Conservation (phyloP, 1,140 invertebrate species). For the Drosophila equinoxialis region DNA sequence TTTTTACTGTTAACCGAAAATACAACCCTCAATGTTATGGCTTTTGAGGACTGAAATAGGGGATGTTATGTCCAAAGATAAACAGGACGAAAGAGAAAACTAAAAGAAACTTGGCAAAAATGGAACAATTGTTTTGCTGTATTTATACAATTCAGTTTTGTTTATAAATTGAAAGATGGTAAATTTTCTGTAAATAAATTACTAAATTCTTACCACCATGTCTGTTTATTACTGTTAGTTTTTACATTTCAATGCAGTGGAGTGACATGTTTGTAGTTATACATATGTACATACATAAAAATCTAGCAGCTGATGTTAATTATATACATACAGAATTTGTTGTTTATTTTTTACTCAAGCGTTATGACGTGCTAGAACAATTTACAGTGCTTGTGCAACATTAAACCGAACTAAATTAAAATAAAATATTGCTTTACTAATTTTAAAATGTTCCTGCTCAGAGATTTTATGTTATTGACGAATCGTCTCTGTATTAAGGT, state of each 20-base stretch:
- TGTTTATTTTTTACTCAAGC: no score
- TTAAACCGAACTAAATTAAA: no score
- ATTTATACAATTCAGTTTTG: neutral
- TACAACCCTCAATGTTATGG: no score
- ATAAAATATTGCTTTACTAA: no score
- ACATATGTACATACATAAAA: neutral
- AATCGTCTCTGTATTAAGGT: no score
- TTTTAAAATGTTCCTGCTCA: no score
- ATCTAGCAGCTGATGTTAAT: constrained; percentile 5
- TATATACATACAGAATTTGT: constrained; percentile 4
- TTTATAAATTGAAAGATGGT: constrained; percentile 10
- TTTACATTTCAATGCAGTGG: neutral
- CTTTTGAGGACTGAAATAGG: neutral
- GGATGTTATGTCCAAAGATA: constrained; percentile 2
- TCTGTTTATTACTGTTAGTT: neutral
- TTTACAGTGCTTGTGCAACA: no score
- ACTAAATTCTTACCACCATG: neutral
- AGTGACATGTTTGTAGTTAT: neutral
- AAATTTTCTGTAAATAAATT: neutral
- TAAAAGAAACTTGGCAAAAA: neutral
- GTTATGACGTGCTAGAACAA: no score
- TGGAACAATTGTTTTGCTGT: constrained; percentile 2
- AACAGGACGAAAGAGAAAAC: neutral
- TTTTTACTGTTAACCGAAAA: no score
- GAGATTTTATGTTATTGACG: no score